Base-by-base conservation (phyloP, 1,140 invertebrate genomes). In the Oedothorax gibbosus region DNA sequence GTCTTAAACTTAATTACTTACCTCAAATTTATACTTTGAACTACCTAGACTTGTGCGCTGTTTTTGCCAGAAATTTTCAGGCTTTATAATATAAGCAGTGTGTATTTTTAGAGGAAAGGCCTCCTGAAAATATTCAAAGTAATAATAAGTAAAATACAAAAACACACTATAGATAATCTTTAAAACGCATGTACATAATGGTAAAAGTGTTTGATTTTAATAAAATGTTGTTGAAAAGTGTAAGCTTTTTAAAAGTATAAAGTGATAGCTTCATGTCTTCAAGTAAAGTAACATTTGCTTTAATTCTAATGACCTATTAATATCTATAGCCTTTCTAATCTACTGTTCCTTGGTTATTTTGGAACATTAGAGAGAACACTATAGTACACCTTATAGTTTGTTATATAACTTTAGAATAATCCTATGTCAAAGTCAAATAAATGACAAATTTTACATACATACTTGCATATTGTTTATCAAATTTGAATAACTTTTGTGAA, bases 61-160 rank as follows among this genome's bases (percentile, higher is more conserved):
- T 91, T 99, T 99, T 91, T 99, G 97, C 97, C 98, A 99, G 92
- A 99, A 99, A 90, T 98, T 99, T 89, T 99, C 98, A 87, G 98
- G 97, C 91, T 99, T 99, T 87, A 99, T 98, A 89, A 99, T 97
- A 88, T 97, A 96, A 85, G 96, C 97, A 89, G 95, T 93, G 90
- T 98, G 95, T 87, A 98, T 94, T 87, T 94, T 95, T 57, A 92
- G 92, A 88, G 97, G 94, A 91, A 98, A 98, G 90, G 97, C 95
- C 90, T 98, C 97, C 92, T 98, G 84, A 35, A 35, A 35, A 84
- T 51, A 68, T 20, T 2, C 14, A 86, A 62, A 75, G 9, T 53
- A 9, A 57, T 56, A 60, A 80, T 66, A 11, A 8, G 9, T 73
- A 51, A 51, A 50, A 73, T 15, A 11, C 18, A 62, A 62, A 62